Base-by-base conservation (phyloP, 2,113 vertebrate genomes). In the Xenopus laevis region DNA sequence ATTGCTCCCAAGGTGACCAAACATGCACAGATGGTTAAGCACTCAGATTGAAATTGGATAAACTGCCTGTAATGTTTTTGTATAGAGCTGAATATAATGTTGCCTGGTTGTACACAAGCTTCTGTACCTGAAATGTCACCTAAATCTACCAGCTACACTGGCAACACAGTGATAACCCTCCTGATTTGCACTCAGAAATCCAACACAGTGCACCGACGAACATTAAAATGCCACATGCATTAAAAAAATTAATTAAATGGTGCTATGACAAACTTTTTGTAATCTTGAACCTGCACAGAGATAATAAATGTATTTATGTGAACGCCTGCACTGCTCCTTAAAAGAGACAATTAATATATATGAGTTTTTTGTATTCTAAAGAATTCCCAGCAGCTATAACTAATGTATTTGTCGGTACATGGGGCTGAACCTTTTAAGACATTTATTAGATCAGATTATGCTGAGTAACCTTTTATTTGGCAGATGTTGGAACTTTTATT, bases 381-480 rank as follows among this genome's bases (percentile, higher is more conserved):
- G 64, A 67, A 50, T 61, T 65, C 57, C 45, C 65, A 21, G 72
- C 44, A 52, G 65, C 44, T 15, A 12, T 13, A 20, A 13, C 7
- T 75, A 27, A 63, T 75, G 15, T 44, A 53, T 57, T 68, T 57
- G 18, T 7, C 44, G 10, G 58, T 53, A 68, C 65, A 62, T 45
- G 53, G 72, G 72, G 21, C 65, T 33, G 13, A 40, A 57, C 21
- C 59, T 46, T 17, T 17, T 17, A 65, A 69, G 44, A 40, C 60
- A 57, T 44, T 76, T n/a, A 76, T 69, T 62, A 64, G n/a, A 23
- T 53, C 66, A 12, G 27, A 63, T 76, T 76, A 44, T 68, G 46
- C 66, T 63, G 66, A 76, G 46, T 55, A 76, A 69, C 27, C 46
- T 76, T 75, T 63, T 57, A 76, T 69, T 75, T 68, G 65, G 8